These are phyloP conservation scores for Catalaphyllia jardinei DNA, from an alignment of 64 coral and sea anemone genomes.

Conservation along the genomic window DNA sequence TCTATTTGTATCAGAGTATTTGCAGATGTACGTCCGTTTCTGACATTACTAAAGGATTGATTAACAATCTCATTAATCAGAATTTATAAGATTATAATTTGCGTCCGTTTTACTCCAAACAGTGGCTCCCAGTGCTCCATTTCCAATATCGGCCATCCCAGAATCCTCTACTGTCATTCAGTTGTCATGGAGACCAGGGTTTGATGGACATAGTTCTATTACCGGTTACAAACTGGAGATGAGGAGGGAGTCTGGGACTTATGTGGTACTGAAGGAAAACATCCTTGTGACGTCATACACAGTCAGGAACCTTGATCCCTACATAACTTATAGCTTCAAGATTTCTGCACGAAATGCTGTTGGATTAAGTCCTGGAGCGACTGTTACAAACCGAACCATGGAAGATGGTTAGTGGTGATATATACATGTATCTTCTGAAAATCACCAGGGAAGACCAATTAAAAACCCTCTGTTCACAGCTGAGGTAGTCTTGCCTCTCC, in stretches of 20 bases:
- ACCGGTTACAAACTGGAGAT: slow-evolving; percentile 63
- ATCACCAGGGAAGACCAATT: no score
- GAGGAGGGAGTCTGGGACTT: slow-evolving; percentile 5
- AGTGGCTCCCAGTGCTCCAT: slow-evolving; percentile 74
- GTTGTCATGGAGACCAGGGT: slow-evolving; percentile 86
- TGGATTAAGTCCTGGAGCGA: slow-evolving; percentile 58
- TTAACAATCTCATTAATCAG: no score
- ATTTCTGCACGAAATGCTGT: slow-evolving; percentile 64
- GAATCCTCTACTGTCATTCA: slow-evolving; percentile 66
- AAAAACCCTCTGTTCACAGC: no score
- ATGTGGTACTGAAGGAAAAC: background rate
- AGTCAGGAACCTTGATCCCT: slow-evolving; percentile 50
- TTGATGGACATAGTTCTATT: slow-evolving; percentile 80
- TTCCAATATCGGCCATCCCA: slow-evolving; percentile 37
- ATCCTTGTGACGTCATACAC: slow-evolving; percentile 39
- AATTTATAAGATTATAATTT: no score
- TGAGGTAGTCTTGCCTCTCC: no score
- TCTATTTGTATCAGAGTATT: no score
- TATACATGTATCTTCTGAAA: background rate
- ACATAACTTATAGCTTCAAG: slow-evolving; percentile 61
- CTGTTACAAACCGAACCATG: slow-evolving; percentile 44
- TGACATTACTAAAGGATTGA: no score
- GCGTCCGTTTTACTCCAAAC: background rate
- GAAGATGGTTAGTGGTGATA: slow-evolving; percentile 86
- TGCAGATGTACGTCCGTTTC: no score